phyloP scores from a whole-genome alignment of 2,797 vertebrate species.

The Miichthys miiuy region DNA sequence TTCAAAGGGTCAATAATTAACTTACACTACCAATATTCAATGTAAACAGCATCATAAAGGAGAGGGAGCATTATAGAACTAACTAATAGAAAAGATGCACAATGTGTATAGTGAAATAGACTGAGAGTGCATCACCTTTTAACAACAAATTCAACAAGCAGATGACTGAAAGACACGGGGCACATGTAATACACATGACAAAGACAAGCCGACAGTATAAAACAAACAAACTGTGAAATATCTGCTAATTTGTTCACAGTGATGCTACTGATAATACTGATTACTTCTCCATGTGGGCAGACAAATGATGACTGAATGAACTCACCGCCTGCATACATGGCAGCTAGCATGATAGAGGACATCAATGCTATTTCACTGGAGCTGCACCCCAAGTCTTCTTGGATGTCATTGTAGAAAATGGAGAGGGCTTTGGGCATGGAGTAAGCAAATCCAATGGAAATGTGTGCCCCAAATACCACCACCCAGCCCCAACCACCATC shows the following conservation, averaged over 20 bases:
- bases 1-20: background rate
- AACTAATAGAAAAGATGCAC: background rate
- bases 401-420: conserved; percentile 89
- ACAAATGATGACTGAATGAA: conserved; percentile 39
- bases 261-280: background rate
- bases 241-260: background rate
- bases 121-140: background rate
- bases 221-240: background rate
- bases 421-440: conserved; percentile 87
- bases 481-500: conserved; percentile 89
- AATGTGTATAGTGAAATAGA: background rate
- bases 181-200: too few species aligned
- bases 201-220: background rate
- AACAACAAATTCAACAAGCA: background rate
- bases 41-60: background rate
- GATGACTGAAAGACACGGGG: background rate
- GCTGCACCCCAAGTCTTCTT: conserved; percentile 84
- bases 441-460: conserved; percentile 89
- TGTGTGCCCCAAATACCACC: conserved; percentile 85
- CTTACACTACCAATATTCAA: background rate
- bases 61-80: background rate
- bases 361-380: conserved; percentile 87
- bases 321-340: conserved; percentile 88
- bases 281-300: background rate
- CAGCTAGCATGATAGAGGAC: conserved; percentile 88